These are phyloP conservation scores for Epinotia demarniana DNA, from an alignment of 2,888 invertebrate species.

Conservation along the genomic window DNA sequence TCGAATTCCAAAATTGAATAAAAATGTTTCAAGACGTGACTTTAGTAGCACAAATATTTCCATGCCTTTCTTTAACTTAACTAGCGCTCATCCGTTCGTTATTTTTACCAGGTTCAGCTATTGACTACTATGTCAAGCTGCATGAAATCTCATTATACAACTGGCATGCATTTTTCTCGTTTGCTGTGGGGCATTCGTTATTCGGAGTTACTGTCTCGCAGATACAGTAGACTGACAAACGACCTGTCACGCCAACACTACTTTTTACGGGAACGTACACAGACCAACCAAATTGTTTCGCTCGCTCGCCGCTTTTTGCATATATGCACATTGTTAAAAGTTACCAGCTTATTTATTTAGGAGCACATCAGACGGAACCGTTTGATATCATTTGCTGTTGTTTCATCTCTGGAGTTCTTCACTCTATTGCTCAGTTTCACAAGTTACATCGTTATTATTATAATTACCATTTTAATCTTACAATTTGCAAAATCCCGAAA, in stretches of 20 bases:
- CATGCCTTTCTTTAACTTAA: not conserved
- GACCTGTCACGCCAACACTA: slow-evolving; percentile 40
- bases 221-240: slow-evolving; percentile 42
- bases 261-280: slow-evolving; percentile 30
- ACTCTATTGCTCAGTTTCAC: not conserved
- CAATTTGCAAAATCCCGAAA: not conserved
- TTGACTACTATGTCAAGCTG: slow-evolving; percentile 13
- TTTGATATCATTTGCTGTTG: not conserved
- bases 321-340: slow-evolving; percentile 19
- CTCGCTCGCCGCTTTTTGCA: slow-evolving; percentile 6
- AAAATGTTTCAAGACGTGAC: slow-evolving; percentile 22
- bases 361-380: not conserved
- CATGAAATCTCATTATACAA: slow-evolving; percentile 27
- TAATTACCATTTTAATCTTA: not conserved
- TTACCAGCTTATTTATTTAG: slow-evolving; percentile 16
- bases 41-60: not conserved
- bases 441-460: not conserved
- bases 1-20: slow-evolving; percentile 28
- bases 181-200: slow-evolving; percentile 31
- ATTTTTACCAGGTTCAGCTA: not conserved
- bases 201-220: slow-evolving; percentile 33
- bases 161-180: slow-evolving; percentile 32
- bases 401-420: not conserved
- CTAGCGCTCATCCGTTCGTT: not conserved
- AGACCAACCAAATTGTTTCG: slow-evolving; percentile 22